Percentiles rank a stretch among this genome's conserved stretches.
phyloP scores from a whole-genome alignment of 2,113 vertebrate genomes.

The Protobothrops flavoviridis region DNA sequence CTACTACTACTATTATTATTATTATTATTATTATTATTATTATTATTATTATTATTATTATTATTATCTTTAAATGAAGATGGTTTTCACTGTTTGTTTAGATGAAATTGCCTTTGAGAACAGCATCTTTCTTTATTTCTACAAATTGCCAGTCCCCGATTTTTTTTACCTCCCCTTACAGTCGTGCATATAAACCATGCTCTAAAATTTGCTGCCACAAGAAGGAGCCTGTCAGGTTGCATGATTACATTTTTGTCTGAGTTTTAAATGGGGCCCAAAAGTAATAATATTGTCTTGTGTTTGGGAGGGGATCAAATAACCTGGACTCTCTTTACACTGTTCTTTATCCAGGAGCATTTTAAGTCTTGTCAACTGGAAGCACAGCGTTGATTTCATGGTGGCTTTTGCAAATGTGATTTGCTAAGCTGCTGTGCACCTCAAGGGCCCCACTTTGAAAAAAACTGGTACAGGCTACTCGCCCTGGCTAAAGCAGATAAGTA shows the following conservation, averaged over 20 bases:
- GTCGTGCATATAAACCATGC: conserved; percentile 47
- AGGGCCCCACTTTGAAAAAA: conserved; percentile 19
- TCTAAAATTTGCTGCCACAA: neutral
- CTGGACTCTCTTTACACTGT: conserved; percentile 20
- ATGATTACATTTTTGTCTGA: conserved; percentile 13
- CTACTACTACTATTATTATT: no score
- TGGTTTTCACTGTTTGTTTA: conserved; percentile 39
- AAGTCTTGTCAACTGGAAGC: conserved; percentile 11
- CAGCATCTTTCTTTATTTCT: conserved; percentile 48
- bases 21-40: no score
- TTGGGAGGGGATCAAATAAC: neutral
- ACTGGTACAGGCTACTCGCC: conserved; percentile 14
- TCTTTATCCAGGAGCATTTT: conserved; percentile 8
- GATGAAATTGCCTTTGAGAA: conserved; percentile 34
- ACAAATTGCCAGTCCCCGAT: conserved; percentile 33
- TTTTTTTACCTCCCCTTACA: conserved; percentile 35
- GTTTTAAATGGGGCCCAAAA: conserved; percentile 35
- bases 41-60: no score
- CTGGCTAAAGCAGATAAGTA: conserved; percentile 17
- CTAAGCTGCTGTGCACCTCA: neutral
- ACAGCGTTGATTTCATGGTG: neutral
- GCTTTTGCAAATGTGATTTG: conserved; percentile 4
- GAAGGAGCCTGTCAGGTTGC: conserved; percentile 24
- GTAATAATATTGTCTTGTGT: conserved; percentile 16
- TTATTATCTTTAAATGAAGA: conserved; percentile 35